These are phyloP conservation scores for Macquaria ambigua DNA, from an alignment of 2,113 vertebrate species.

Conservation along the genomic window DNA sequence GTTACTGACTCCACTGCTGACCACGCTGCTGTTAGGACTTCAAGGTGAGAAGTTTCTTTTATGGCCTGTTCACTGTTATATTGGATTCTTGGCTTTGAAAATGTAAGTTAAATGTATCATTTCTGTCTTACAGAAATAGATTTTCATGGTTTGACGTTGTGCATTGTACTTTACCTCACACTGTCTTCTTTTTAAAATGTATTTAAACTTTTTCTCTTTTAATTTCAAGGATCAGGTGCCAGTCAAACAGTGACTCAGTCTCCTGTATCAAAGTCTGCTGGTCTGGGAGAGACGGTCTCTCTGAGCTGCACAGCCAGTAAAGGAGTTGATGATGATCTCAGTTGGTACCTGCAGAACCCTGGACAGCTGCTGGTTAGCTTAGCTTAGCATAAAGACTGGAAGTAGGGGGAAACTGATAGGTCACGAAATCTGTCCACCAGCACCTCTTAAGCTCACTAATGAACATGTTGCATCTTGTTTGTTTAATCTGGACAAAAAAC, in stretches of 20 bases:
- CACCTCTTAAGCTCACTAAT: too few species aligned
- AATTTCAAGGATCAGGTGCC: not conserved
- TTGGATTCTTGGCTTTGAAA: too few species aligned
- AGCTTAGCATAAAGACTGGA: too few species aligned
- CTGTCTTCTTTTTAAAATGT: not conserved
- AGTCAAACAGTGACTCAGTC: slow-evolving; percentile 41
- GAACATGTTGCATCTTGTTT: too few species aligned
- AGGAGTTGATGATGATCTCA: slow-evolving; percentile 6
- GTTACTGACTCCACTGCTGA: not conserved
- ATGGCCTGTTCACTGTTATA: too few species aligned
- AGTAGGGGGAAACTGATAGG: too few species aligned
- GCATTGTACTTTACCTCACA: not conserved
- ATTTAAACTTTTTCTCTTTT: not conserved
- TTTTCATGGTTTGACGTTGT: not conserved
- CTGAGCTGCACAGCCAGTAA: slow-evolving; percentile 31
- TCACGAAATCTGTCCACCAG: too few species aligned
- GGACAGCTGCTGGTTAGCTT: slow-evolving; percentile 26
- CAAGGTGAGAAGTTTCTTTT: not conserved
- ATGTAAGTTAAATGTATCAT: too few species aligned
- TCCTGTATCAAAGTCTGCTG: slow-evolving; percentile 34
- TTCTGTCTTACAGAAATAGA: too few species aligned
- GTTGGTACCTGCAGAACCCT: slow-evolving; percentile 70
- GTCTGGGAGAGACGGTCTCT: slow-evolving; percentile 29
- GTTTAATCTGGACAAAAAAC: too few species aligned
- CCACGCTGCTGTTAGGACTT: not conserved